Percentiles rank a stretch among this genome's conserved stretches.
Conservation (phyloP, 2,113 vertebrate species). For the Prietella phreatophila region DNA sequence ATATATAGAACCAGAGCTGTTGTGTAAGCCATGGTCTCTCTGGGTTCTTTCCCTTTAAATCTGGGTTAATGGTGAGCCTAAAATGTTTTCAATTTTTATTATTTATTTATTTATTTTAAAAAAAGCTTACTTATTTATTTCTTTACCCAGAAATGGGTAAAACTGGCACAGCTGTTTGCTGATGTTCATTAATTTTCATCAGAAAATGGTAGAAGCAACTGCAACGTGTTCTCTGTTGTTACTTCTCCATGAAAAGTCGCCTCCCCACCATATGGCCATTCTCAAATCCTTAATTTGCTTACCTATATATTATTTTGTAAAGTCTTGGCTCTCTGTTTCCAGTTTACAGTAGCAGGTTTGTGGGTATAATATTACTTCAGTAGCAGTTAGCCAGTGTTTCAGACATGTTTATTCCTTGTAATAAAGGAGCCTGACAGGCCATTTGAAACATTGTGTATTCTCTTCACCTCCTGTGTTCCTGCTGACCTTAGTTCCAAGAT, state of each 20-base stretch:
- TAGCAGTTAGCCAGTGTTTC: not conserved
- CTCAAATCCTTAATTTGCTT: conserved; percentile 28
- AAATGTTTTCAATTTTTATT: too few species aligned
- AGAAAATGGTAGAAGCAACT: conserved; percentile 11
- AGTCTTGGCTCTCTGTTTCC: not conserved
- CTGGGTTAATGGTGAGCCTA: not conserved
- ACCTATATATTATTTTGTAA: conserved; percentile 26
- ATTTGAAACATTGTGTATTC: not conserved
- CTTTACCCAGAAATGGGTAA: conserved; percentile 6
- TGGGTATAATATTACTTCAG: conserved; percentile 5
- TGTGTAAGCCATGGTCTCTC: not conserved
- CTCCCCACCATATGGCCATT: conserved; percentile 32
- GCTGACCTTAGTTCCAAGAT: conserved; percentile 3
- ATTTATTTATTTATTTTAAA: too few species aligned
- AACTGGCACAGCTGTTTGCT: not conserved
- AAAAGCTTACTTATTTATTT: not conserved
- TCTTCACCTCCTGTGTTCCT: conserved; percentile 10
- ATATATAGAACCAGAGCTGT: too few species aligned
- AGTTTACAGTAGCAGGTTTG: not conserved
- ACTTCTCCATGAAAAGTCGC: conserved; percentile 16
- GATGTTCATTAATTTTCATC: conserved; percentile 9
- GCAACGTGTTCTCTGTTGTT: not conserved
- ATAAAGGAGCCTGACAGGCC: not conserved
- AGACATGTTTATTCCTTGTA: not conserved
- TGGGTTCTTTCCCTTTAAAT: not conserved